phyloP scores from a whole-genome alignment of 2,113 vertebrate genomes.

The Casuarius casuarius region DNA sequence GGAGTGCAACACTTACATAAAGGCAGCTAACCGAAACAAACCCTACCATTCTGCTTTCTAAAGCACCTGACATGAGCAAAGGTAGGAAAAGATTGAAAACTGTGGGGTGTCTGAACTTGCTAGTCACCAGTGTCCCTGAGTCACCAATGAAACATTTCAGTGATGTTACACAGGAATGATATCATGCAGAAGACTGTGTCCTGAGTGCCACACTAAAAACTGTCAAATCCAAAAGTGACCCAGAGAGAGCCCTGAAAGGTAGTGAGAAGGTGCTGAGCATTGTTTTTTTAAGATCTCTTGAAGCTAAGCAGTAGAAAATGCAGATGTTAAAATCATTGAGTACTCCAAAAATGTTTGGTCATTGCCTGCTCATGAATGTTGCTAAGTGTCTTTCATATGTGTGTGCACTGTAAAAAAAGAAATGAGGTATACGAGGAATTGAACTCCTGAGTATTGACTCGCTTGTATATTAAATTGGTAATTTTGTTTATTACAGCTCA shows the following conservation, averaged over 20 bases:
- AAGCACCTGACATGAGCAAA: neutral
- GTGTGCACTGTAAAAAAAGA: neutral
- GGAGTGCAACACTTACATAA: neutral
- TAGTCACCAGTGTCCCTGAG: neutral
- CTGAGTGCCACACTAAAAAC: neutral
- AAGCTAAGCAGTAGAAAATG: neutral
- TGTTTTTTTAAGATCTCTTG: neutral
- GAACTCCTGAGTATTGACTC: neutral
- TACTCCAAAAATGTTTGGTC: neutral
- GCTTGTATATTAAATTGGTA: neutral
- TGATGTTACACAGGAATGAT: neutral
- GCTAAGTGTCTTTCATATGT: neutral
- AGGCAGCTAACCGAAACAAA: neutral
- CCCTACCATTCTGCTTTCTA: neutral
- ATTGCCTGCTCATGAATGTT: fast-evolving
- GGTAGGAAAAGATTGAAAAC: neutral
- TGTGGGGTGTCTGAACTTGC: neutral
- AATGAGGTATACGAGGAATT: neutral
- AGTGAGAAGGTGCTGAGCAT: neutral
- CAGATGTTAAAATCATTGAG: neutral
- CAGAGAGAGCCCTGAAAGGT: neutral
- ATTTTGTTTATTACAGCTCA: neutral
- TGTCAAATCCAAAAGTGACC: neutral
- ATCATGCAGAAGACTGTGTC: neutral
- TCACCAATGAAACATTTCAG: neutral